Percentiles rank a stretch among this genome's conserved stretches.
Evolutionary conservation across 92 coral and sea anemone genomes (phyloP).

Genomic region (Ricordea florida): DNA sequence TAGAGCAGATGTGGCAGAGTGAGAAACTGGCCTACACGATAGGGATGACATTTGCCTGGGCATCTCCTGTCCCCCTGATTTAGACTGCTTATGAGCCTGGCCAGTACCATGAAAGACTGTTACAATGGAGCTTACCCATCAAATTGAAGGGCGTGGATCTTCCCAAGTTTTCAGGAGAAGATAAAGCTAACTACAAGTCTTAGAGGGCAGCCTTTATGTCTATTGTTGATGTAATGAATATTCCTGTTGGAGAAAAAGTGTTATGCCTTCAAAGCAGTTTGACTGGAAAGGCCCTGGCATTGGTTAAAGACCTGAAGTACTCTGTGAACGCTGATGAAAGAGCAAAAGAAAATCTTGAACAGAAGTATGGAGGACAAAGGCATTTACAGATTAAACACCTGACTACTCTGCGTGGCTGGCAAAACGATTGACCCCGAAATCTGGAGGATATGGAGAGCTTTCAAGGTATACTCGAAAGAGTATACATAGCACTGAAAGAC

Average conservation of each 20-base stretch:
- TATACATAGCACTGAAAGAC: too few species aligned
- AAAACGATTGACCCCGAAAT: too few species aligned
- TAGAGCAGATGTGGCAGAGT: constrained; percentile 40
- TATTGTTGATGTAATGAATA: too few species aligned
- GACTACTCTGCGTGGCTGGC: too few species aligned
- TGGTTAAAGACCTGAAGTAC: constrained; percentile 48
- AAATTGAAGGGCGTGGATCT: too few species aligned
- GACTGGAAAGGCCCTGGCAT: constrained; percentile 42
- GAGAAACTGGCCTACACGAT: not conserved
- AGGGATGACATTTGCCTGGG: not conserved
- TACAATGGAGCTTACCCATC: not conserved
- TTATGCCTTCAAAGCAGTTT: constrained; percentile 33
- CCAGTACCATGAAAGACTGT: too few species aligned
- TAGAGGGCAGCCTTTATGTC: constrained; percentile 64
- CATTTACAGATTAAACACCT: too few species aligned
- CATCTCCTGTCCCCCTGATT: not conserved
- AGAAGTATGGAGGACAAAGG: not conserved
- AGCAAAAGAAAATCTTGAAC: constrained; percentile 39
- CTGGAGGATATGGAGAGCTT: too few species aligned
- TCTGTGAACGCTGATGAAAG: constrained; percentile 47
- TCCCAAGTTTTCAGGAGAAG: too few species aligned
- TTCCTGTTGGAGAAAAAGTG: constrained; percentile 50
- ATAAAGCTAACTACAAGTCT: constrained; percentile 47
- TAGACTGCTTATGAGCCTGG: not conserved
- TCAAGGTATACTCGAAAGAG: too few species aligned